Percentiles rank a stretch among this genome's conserved stretches.
These are phyloP conservation scores for Lysandra coridon DNA, from an alignment of 2,888 invertebrate genomes.

Conservation along the genomic window DNA sequence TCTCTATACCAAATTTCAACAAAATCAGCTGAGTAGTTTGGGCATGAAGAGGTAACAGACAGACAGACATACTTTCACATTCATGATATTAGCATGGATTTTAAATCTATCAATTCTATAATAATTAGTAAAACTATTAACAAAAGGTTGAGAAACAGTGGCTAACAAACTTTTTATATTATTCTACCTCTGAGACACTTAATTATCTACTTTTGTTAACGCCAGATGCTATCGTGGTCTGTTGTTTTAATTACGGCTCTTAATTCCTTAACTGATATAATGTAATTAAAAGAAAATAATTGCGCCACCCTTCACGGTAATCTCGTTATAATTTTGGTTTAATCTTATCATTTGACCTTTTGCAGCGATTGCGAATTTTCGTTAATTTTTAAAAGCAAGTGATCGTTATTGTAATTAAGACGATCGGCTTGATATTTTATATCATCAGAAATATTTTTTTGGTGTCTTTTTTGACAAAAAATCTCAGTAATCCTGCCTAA, in stretches of 20 bases:
- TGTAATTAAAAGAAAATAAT: constrained; percentile 15
- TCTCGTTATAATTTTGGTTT: constrained; percentile 5
- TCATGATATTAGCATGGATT: not conserved
- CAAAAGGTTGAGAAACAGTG: not conserved
- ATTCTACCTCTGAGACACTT: constrained; percentile 17
- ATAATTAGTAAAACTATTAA: not conserved
- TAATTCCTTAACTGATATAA: not conserved
- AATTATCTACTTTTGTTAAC: constrained; percentile 21
- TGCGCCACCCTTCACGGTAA: constrained; percentile 1
- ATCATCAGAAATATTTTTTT: too few species aligned
- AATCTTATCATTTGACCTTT: not conserved
- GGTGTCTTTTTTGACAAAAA: too few species aligned
- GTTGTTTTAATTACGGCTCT: constrained; percentile 20
- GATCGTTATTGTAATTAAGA: too few species aligned
- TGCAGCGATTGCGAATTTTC: not conserved
- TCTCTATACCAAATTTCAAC: too few species aligned
- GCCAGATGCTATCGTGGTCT: constrained; percentile 21
- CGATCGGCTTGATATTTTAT: too few species aligned
- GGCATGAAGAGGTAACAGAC: too few species aligned
- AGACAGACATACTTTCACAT: too few species aligned
- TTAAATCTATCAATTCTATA: not conserved
- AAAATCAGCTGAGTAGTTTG: too few species aligned
- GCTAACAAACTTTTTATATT: constrained; percentile 16
- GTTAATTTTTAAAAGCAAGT: too few species aligned
- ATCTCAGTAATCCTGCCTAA: too few species aligned